Evolutionary conservation across 2,888 invertebrate genomes (phyloP), one percentile per base, ranked within the genome.

Genomic region (Agapostemon virescens): DNA sequence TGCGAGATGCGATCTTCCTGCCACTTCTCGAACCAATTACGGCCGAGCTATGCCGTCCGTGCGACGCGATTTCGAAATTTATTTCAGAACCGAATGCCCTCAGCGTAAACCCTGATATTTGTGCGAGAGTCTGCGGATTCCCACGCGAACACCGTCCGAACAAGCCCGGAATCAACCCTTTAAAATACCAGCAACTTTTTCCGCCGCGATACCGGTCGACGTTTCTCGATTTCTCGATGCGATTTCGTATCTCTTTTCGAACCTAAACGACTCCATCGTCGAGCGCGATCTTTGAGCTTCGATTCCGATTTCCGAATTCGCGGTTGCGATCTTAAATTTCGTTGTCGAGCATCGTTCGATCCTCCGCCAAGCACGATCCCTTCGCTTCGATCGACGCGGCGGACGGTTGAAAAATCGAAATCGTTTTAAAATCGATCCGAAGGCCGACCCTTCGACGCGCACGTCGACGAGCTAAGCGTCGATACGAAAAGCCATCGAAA

Each of bases 31-130:
- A 26, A 55, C 26, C 55, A 55, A 55, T 55, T 55, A 55, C 55
- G 1, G 26, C 6, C 15, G 1, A 23, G 55, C 49, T 9, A 49
- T 49, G n/a, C 3, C 11, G n/a, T n/a, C 9, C 49, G 11, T 7
- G 49, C n/a, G 49, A n/a, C n/a, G 49, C 49, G 49, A 49, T 49
- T n/a, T 49, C 49, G n/a, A 49, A n/a, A 49, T 49, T 49, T n/a
- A n/a, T 49, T 49, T 49, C 49, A n/a, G 11, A 20, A n/a, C 2
- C 45, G n/a, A 45, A 45, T n/a, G 9, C n/a, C 3, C n/a, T 49
- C 1, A 3, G 9, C 49, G 9, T n/a, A 49, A n/a, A 49, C n/a
- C n/a, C n/a, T n/a, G n/a, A n/a, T n/a, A n/a, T n/a, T n/a, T n/a
- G n/a, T 11, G n/a, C n/a, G 11, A 49, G 3, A 49, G 49, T 9